Evolutionary conservation across 2,888 invertebrate species (phyloP).

Genomic region (Standfussiana lucernea): DNA sequence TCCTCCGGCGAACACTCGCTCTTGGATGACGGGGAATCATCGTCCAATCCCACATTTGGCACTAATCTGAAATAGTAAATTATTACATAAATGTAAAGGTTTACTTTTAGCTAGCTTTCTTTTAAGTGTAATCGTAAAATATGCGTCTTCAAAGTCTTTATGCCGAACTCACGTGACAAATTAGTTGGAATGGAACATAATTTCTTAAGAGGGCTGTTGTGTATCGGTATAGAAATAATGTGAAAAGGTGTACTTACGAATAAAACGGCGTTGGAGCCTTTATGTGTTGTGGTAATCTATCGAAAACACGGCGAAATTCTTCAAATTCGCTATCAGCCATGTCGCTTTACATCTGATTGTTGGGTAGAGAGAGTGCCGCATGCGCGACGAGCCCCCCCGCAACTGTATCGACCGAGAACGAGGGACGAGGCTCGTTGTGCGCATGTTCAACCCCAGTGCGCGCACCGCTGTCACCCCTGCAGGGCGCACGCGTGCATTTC

Average conservation of each 20-base stretch:
- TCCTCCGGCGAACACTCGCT: constrained; percentile 93
- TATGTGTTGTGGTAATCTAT: constrained; percentile 94
- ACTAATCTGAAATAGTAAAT: constrained; percentile 91
- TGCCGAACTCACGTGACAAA: constrained; percentile 69
- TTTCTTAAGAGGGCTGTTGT: constrained; percentile 33
- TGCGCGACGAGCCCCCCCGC: constrained; percentile 79
- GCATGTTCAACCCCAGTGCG: constrained; percentile 75
- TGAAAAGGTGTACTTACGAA: constrained; percentile 93
- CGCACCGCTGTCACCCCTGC: constrained; percentile 67
- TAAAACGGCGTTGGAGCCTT: constrained; percentile 96
- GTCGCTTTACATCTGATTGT: constrained; percentile 94
- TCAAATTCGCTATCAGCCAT: constrained; percentile 99
- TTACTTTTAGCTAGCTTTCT: background rate
- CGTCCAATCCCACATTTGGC: constrained; percentile 95
- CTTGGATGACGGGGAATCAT: constrained; percentile 95
- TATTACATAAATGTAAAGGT: background rate
- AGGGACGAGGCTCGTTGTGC: constrained; percentile 64
- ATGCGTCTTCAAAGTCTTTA: constrained; percentile 44
- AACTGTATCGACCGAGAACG: constrained; percentile 81
- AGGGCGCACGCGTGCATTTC: constrained; percentile 68
- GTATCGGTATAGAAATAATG: constrained; percentile 28
- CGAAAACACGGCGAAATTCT: constrained; percentile 97
- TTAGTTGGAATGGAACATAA: constrained; percentile 50
- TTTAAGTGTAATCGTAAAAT: background rate
- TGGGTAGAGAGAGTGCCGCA: constrained; percentile 77